Conservation (phyloP, 37 sponge, comb jelly and placozoan genomes). For the Axinella damicornis region DNA sequence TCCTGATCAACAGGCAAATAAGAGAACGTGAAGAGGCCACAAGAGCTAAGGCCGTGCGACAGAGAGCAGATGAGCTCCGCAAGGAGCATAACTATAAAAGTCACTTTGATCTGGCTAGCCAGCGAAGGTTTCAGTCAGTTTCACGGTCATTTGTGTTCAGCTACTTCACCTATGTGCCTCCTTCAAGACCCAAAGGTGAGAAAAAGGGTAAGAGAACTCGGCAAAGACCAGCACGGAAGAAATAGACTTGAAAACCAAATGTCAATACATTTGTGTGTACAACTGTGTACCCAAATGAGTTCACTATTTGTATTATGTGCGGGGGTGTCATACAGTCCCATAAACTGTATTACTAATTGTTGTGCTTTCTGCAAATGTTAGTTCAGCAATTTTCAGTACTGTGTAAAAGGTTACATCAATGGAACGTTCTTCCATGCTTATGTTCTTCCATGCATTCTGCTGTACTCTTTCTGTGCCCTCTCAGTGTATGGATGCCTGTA, state of each 20-base stretch:
- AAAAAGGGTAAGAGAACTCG: constrained; percentile 7
- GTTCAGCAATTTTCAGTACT: no score
- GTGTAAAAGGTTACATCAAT: no score
- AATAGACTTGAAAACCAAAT: not conserved
- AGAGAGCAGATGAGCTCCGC: not conserved
- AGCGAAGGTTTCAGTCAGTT: constrained; percentile 1
- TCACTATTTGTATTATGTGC: not conserved
- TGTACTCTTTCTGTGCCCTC: no score
- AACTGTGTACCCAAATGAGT: not conserved
- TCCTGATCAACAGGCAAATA: no score
- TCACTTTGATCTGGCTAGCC: constrained; percentile 7
- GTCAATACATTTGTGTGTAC: not conserved
- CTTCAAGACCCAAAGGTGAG: constrained; percentile 16
- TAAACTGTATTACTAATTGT: no score
- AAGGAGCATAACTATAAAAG: constrained; percentile 38
- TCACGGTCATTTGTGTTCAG: constrained; percentile 40
- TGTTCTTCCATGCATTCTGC: no score
- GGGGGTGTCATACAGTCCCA: no score
- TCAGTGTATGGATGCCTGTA: no score
- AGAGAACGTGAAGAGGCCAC: no score
- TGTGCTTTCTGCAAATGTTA: no score
- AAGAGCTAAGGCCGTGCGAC: not conserved
- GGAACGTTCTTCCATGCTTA: no score
- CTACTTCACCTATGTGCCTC: constrained; percentile 61
- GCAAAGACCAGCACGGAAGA: not conserved